Evolutionary conservation across 64 coral and sea anemone genomes (phyloP).

Genomic region (Pachyseris speciosa): DNA sequence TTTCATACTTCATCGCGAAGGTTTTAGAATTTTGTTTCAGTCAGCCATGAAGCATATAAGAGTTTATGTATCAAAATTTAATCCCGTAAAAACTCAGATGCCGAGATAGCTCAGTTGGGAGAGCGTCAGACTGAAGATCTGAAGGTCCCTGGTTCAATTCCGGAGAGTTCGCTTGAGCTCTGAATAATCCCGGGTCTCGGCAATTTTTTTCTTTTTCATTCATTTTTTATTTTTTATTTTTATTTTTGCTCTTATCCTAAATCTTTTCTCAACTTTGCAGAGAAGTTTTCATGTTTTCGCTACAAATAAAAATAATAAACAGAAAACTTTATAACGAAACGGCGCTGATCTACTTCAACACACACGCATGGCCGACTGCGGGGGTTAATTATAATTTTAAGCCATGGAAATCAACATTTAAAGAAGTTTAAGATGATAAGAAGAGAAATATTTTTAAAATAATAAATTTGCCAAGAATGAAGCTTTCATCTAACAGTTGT

Average conservation of each 20-base stretch:
- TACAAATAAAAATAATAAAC: too few species aligned
- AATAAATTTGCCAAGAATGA: too few species aligned
- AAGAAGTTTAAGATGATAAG: too few species aligned
- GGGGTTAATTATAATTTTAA: too few species aligned
- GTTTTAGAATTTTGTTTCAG: not conserved
- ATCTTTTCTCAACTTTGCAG: not conserved
- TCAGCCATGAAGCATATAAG: not conserved
- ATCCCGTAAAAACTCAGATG: accelerated
- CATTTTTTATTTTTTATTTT: not conserved
- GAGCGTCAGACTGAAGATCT: conserved; percentile 99
- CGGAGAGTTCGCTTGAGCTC: conserved; percentile 85
- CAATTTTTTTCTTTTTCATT: conserved; percentile 49
- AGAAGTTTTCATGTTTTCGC: too few species aligned
- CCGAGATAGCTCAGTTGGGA: conserved; percentile 98
- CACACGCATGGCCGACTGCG: too few species aligned
- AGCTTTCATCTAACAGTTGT: too few species aligned
- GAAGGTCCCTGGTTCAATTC: conserved; percentile 97
- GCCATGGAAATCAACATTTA: too few species aligned
- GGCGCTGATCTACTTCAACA: too few species aligned
- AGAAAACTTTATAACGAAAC: too few species aligned
- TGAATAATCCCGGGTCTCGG: conserved; percentile 88
- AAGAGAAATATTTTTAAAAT: too few species aligned
- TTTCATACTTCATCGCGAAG: too few species aligned
- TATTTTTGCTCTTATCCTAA: not conserved
- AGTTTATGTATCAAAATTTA: not conserved